These are phyloP conservation scores for Bubalus kerabau DNA, from an alignment of 2,113 vertebrate species.

Conservation along the genomic window DNA sequence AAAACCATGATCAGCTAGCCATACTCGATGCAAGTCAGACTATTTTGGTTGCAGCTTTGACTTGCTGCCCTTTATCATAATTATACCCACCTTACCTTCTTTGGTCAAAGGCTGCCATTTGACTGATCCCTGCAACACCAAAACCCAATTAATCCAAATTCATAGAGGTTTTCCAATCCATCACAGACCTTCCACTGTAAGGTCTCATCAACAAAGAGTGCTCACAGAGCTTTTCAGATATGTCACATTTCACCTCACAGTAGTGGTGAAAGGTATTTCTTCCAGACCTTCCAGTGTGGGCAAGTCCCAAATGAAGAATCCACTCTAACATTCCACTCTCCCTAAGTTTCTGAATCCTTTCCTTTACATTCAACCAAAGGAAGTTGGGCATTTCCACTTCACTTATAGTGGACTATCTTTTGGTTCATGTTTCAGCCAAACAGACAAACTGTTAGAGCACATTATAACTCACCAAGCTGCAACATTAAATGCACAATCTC, in stretches of 20 bases:
- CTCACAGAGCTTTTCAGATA: background rate
- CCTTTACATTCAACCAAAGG: background rate
- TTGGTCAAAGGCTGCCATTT: background rate
- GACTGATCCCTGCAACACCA: background rate
- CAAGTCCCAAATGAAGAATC: background rate
- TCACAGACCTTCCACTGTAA: background rate
- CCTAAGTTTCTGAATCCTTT: background rate
- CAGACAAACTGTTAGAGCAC: background rate
- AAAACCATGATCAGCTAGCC: background rate
- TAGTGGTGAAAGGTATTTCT: background rate
- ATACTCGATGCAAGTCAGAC: background rate
- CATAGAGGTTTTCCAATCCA: background rate
- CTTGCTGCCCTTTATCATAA: background rate
- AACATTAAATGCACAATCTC: background rate
- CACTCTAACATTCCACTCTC: background rate
- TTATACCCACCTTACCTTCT: background rate
- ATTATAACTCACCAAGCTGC: background rate
- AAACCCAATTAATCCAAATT: background rate
- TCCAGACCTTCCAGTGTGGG: background rate
- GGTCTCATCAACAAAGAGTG: background rate
- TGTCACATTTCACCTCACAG: background rate
- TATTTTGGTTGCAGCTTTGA: background rate
- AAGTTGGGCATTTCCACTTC: background rate
- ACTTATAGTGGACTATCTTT: background rate
- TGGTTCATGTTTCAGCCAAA: background rate